Base-by-base conservation (phyloP, 2,113 vertebrate genomes). In the Synodontis membranacea region DNA sequence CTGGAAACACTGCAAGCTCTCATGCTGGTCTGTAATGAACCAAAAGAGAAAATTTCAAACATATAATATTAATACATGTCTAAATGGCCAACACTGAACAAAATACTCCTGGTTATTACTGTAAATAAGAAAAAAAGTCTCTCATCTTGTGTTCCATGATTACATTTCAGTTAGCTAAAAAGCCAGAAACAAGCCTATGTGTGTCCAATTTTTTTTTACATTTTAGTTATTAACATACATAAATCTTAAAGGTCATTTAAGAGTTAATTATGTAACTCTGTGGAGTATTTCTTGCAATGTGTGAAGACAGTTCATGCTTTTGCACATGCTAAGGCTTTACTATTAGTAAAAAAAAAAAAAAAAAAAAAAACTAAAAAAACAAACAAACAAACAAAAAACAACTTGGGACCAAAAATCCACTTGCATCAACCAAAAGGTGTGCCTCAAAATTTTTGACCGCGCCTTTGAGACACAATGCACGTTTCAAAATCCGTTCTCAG, bases 1-100 rank as follows among this genome's bases (percentile, higher is more conserved):
- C 89, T 96, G 95, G 86, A 95, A 95, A 93, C 95, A 96, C 91
- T 96, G 95, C 87, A 96, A 80, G 60, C 95, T 96, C 84, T 96
- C 94, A 91, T 95, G 95, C 91, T 95, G 95, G 85, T 95, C 95
- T 96, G 85, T 14, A 88, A 78, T 46, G 14, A 80, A 14, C 52
- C 83, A 28, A 72, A 85, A 12, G 0, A 31, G 37, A 58, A 48
- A 2, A 46, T 52, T 39, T 39, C 25, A 31, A 72, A 62, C 14
- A 72, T 11, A 5, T 21, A n/a, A 39, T n/a, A 74, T 48, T 31
- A 64, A 25, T 28, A 44, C 34, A 37, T 11, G 54, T 5, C 19
- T 60, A 5, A 1, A 60, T 42, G 37, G n/a, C 31, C 23, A 81
- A 81, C 21, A 60, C 4, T 25, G 11, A 3, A 82, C 39, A 64